Conservation (phyloP, 2,797 vertebrate genomes). For the Pseudochirops cupreus region DNA sequence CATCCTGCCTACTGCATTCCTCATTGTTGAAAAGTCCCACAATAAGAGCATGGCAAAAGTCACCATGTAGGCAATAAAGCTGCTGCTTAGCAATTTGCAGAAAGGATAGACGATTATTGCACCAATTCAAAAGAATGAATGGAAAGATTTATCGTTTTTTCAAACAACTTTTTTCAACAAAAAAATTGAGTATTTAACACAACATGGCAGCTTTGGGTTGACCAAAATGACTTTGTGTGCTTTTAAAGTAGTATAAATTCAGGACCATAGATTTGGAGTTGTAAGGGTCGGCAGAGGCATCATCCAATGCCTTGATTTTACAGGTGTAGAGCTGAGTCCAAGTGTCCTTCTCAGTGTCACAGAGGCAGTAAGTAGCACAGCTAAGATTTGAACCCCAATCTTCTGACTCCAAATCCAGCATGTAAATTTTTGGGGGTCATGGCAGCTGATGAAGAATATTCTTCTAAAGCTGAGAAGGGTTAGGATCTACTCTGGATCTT, state of each 20-base stretch:
- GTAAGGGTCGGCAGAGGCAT: neutral
- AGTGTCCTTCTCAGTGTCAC: neutral
- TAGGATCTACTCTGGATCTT: neutral
- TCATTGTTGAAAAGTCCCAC: slow-evolving; percentile 97
- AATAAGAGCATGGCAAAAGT: slow-evolving; percentile 95
- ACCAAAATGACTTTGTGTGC: neutral
- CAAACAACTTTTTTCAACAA: neutral
- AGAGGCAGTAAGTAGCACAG: neutral
- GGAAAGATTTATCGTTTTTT: slow-evolving; percentile 88
- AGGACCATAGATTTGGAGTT: neutral
- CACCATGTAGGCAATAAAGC: slow-evolving; percentile 96
- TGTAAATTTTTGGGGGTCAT: neutral
- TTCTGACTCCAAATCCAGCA: neutral
- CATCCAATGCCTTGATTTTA: neutral
- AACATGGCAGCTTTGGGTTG: neutral
- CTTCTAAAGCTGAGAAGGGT: neutral
- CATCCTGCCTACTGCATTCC: slow-evolving; percentile 73
- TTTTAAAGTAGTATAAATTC: neutral
- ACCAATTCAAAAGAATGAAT: slow-evolving; percentile 94
- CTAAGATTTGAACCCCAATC: neutral
- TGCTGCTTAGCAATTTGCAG: slow-evolving; percentile 89
- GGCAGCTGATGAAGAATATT: neutral
- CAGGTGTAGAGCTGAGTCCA: neutral
- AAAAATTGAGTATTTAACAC: neutral
- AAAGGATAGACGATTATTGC: slow-evolving; percentile 93